A percentile compares a stretch with the other conserved stretches of the same genome.
These are phyloP conservation scores for Damaliscus lunatus DNA, from an alignment of 2,113 vertebrate genomes.

Conservation along the genomic window DNA sequence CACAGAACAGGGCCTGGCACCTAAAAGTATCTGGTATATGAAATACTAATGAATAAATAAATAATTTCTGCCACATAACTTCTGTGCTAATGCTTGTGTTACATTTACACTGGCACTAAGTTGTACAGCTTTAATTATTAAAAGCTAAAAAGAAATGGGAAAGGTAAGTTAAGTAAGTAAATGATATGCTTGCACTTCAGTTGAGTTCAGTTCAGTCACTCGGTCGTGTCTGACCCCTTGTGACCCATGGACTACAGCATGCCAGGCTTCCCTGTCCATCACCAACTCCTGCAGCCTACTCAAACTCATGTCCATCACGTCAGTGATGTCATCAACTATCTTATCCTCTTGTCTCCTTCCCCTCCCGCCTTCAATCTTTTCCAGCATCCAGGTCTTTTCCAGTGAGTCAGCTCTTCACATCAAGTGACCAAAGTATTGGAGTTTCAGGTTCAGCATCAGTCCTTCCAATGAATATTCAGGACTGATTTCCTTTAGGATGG, in stretches of 20 bases:
- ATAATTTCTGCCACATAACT: not conserved
- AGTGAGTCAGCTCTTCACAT: not conserved
- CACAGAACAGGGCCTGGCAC: not conserved
- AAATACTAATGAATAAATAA: conserved; percentile 9
- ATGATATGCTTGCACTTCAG: not conserved
- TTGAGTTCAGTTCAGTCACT: not conserved
- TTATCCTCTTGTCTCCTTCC: not conserved
- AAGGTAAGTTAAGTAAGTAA: not conserved
- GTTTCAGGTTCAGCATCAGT: not conserved
- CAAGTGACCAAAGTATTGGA: not conserved
- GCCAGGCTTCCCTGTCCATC: not conserved
- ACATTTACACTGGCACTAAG: not conserved
- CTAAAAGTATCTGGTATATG: not conserved
- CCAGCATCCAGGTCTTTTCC: not conserved
- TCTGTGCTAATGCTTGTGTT: not conserved
- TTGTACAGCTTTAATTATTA: not conserved
- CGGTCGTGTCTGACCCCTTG: not conserved
- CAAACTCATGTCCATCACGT: not conserved
- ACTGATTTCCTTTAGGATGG: not conserved
- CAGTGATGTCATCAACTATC: not conserved
- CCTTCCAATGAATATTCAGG: not conserved
- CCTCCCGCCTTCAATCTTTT: not conserved
- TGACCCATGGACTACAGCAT: not conserved
- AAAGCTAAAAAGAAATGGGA: not conserved
- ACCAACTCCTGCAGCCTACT: not conserved